Conservation (phyloP, 1,140 invertebrate species). For the Schlechtendalia chinensis region DNA sequence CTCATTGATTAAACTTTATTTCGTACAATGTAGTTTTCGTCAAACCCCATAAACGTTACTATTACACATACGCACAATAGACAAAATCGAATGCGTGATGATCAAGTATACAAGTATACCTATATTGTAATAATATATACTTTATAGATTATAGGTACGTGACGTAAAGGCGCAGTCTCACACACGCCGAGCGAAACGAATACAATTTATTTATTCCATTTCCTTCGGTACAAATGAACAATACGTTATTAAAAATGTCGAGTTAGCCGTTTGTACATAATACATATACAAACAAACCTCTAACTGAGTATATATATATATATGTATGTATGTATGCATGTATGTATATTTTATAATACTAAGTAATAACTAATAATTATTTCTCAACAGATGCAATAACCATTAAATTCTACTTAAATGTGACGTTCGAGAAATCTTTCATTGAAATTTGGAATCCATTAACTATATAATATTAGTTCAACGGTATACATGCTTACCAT, state of each 20-base stretch:
- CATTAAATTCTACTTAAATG: not conserved
- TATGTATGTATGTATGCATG: too few relatives aligned
- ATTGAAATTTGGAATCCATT: not conserved
- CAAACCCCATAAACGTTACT: not conserved
- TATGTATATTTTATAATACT: too few relatives aligned
- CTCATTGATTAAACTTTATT: conserved; percentile 19
- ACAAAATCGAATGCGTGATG: not conserved
- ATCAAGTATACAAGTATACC: not conserved
- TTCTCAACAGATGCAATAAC: not conserved
- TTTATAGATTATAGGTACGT: not conserved
- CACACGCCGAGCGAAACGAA: not conserved
- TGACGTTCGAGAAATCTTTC: not conserved
- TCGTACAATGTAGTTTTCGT: not conserved
- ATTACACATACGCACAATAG: too few relatives aligned
- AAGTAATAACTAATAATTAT: too few relatives aligned
- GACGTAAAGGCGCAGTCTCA: not conserved
- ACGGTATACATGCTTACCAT: not conserved
- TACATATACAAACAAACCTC: too few relatives aligned
- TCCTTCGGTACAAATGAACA: not conserved
- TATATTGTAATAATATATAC: too few relatives aligned
- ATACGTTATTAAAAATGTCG: not conserved
- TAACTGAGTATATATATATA: too few relatives aligned
- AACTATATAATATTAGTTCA: not conserved
- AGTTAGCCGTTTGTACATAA: not conserved
- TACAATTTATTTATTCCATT: not conserved